Evolutionary conservation across 2,888 invertebrate genomes (phyloP).

Genomic region (Ormia ochracea): DNA sequence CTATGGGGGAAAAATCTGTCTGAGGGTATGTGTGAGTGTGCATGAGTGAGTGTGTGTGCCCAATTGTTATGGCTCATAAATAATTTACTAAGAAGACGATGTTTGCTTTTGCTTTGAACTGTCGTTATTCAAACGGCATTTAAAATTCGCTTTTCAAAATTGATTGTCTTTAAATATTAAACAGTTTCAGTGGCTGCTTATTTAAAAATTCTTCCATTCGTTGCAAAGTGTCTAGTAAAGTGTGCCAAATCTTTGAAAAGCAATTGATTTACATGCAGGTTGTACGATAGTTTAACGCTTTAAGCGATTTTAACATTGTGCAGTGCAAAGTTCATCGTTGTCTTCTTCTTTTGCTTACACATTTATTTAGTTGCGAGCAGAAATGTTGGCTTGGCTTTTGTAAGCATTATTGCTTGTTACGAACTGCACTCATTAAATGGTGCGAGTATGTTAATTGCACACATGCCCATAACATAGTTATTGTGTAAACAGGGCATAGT

Average conservation of each 20-base stretch:
- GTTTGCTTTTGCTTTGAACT: not conserved
- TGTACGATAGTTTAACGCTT: not conserved
- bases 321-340: conserved; percentile 8
- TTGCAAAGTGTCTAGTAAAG: not conserved
- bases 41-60: too few relatives aligned
- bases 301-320: not conserved
- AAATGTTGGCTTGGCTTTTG: too few relatives aligned
- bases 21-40: too few relatives aligned
- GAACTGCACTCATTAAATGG: not conserved
- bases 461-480: conserved; percentile 30
- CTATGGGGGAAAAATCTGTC: too few relatives aligned
- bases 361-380: not conserved
- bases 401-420: too few relatives aligned
- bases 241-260: conserved; percentile 38
- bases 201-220: not conserved
- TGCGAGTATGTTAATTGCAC: conserved; percentile 1
- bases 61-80: conserved; percentile 53
- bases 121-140: conserved; percentile 13
- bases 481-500: not conserved
- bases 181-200: not conserved
- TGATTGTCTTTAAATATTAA: not conserved
- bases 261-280: conserved; percentile 32
- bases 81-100: conserved; percentile 37
- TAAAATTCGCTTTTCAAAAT: conserved; percentile 11
- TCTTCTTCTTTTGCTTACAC: not conserved